phyloP scores from a whole-genome alignment of 2,113 vertebrate species.

The Pseudorectes ferrugineus region DNA sequence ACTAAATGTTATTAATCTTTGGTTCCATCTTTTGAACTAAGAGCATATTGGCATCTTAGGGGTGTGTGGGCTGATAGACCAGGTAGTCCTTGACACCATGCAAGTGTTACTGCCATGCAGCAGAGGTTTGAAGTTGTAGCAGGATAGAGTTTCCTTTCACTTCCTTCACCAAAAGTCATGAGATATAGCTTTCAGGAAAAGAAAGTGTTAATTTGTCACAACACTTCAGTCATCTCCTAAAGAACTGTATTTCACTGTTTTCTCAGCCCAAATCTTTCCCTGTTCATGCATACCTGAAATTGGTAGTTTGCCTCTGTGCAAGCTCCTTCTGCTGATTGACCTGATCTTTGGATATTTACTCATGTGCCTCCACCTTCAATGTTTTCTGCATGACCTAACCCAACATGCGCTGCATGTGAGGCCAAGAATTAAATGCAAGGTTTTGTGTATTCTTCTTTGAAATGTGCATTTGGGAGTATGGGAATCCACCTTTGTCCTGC shows the following conservation, averaged over 20 bases:
- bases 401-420: background rate
- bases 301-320: background rate
- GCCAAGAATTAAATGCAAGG: background rate
- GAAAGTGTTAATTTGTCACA: background rate
- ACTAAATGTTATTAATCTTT: background rate
- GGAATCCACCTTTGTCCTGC: background rate
- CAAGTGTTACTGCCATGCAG: background rate
- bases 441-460: background rate
- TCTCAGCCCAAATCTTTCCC: background rate
- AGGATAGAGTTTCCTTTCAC: background rate
- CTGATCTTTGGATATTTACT: background rate
- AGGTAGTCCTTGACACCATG: background rate
- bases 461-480: background rate
- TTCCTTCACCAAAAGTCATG: background rate
- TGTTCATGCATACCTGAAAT: background rate
- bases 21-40: background rate
- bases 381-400: background rate
- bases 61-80: background rate
- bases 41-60: background rate
- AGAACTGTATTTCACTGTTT: background rate
- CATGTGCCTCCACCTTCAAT: background rate
- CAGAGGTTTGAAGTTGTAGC: background rate
- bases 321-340: background rate
- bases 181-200: background rate
- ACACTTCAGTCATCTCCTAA: background rate